Percentiles rank a stretch among this genome's conserved stretches.
Conservation (phyloP, 2,113 vertebrate genomes). For the Trichomycterus rosablanca region DNA sequence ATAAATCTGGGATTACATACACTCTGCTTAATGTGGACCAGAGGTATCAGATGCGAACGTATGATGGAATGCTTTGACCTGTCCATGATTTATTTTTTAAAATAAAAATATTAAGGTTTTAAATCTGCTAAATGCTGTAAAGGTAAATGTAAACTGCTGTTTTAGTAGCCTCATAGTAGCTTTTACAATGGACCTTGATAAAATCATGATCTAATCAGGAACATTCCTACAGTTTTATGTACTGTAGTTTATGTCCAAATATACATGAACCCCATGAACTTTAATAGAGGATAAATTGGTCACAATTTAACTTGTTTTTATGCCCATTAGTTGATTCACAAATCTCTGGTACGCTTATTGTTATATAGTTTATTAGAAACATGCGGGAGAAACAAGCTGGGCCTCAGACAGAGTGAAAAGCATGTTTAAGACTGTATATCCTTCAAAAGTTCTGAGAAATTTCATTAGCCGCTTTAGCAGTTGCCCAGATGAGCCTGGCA, state of each 20-base stretch:
- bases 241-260: neutral
- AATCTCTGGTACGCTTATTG: conserved; percentile 1
- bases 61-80: conserved; percentile 13
- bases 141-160: no score
- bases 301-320: neutral
- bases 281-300: neutral
- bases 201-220: neutral
- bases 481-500: neutral
- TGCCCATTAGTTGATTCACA: neutral
- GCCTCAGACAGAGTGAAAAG: neutral
- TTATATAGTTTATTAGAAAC: conserved; percentile 12
- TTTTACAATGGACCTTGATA: neutral
- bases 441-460: neutral
- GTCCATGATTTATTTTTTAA: no score
- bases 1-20: conserved; percentile 6
- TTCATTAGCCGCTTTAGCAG: neutral
- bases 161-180: no score
- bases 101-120: no score
- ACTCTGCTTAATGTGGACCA: conserved; percentile 9
- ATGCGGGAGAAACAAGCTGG: neutral
- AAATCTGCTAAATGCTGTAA: no score
- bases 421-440: neutral
- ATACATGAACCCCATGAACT: neutral
- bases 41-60: conserved; percentile 11
- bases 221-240: neutral